Evolutionary conservation across 2,113 vertebrate species (phyloP).

Genomic region (Amblyornis subalaris): DNA sequence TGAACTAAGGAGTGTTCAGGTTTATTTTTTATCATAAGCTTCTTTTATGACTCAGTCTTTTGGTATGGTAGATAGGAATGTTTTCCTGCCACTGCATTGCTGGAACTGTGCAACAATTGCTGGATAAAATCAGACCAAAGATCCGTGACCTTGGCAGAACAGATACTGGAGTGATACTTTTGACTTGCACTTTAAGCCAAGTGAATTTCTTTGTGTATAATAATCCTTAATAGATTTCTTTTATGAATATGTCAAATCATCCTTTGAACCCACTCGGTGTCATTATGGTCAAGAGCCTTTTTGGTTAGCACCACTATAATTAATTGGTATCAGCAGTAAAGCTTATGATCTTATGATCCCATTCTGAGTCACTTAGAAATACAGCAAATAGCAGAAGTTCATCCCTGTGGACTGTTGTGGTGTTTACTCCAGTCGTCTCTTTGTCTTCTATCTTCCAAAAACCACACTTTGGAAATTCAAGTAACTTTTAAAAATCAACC

Average conservation of each 20-base stretch:
- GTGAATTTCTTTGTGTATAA: neutral
- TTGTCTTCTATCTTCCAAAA: neutral
- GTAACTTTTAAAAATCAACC: neutral
- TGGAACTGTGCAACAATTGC: neutral
- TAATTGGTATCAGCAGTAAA: neutral
- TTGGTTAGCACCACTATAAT: neutral
- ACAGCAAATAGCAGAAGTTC: neutral
- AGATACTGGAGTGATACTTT: neutral
- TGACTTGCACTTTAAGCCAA: neutral
- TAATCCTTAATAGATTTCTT: neutral
- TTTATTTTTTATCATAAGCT: neutral
- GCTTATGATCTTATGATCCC: neutral
- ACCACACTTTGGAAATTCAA: neutral
- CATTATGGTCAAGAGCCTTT: neutral
- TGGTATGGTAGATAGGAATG: neutral
- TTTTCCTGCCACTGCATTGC: neutral
- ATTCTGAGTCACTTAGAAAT: neutral
- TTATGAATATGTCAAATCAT: neutral
- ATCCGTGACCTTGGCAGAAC: neutral
- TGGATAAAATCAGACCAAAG: neutral
- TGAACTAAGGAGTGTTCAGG: neutral
- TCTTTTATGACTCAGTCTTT: neutral
- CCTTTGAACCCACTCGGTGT: neutral
- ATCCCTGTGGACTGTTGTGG: neutral
- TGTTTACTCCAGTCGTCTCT: neutral